phyloP scores from a whole-genome alignment of 2,797 vertebrate species.

The Darevskia nairensis region DNA sequence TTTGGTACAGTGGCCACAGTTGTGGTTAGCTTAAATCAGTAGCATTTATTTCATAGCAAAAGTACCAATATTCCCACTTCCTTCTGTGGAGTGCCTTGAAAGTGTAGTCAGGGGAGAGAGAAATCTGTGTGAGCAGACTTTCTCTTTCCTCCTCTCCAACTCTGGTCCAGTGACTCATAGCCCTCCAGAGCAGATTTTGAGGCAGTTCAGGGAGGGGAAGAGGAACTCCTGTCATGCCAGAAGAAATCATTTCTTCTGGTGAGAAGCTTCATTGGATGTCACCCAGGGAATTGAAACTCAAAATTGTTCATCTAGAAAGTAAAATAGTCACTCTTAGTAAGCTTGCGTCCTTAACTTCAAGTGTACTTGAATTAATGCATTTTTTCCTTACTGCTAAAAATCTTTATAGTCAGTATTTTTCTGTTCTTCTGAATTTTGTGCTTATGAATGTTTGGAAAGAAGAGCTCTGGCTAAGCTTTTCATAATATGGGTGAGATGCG shows the following conservation, averaged over 20 bases:
- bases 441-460: slow-evolving; percentile 9
- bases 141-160: too few species aligned
- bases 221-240: too few species aligned
- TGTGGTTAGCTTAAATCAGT: background rate
- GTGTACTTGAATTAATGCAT: background rate
- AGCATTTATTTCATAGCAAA: slow-evolving; percentile 5
- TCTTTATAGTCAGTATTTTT: slow-evolving; percentile 2
- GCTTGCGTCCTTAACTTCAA: background rate
- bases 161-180: too few species aligned
- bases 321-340: too few species aligned
- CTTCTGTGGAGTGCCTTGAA: background rate
- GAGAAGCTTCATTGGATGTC: too few species aligned
- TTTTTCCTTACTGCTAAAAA: background rate
- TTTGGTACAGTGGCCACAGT: background rate
- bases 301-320: background rate
- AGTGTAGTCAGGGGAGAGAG: background rate
- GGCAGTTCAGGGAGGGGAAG: too few species aligned
- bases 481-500: slow-evolving; percentile 9
- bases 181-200: too few species aligned
- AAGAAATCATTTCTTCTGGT: too few species aligned
- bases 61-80: background rate
- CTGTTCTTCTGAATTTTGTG: background rate
- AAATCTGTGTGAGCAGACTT: too few species aligned
- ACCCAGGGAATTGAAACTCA: background rate
- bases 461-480: background rate